Percentiles rank a stretch among this genome's conserved stretches.
Evolutionary conservation across 2,113 vertebrate genomes (phyloP).

Genomic region (Glareola pratincola): DNA sequence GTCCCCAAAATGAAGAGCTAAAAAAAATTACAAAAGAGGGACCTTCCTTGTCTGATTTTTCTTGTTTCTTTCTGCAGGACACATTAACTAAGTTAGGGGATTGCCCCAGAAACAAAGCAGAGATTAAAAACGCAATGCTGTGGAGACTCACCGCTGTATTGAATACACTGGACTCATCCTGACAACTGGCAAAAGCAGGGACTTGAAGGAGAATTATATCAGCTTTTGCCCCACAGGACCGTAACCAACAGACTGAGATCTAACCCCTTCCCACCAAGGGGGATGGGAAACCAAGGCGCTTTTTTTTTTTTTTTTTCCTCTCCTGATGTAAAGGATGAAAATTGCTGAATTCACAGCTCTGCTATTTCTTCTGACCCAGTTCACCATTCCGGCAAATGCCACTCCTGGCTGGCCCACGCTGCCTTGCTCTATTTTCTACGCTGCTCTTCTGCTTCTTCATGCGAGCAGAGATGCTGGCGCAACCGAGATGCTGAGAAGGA

Average conservation of each 20-base stretch:
- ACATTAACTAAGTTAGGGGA: background rate
- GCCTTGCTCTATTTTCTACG: constrained; percentile 43
- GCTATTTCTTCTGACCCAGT: constrained; percentile 63
- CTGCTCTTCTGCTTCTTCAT: constrained; percentile 33
- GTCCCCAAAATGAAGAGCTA: background rate
- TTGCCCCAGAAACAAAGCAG: background rate
- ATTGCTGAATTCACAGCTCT: constrained; percentile 53
- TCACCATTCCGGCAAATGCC: background rate
- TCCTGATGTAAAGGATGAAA: background rate
- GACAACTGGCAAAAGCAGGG: background rate
- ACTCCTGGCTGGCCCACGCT: constrained; percentile 32
- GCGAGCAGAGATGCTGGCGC: background rate
- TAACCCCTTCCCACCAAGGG: background rate
- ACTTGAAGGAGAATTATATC: background rate
- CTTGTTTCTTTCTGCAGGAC: background rate
- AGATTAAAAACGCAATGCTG: background rate
- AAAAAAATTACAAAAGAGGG: background rate
- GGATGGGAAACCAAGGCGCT: background rate
- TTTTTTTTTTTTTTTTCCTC: accelerated
- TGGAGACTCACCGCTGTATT: background rate
- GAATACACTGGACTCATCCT: background rate
- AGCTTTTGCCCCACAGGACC: background rate
- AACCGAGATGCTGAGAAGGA: background rate
- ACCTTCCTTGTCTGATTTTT: background rate
- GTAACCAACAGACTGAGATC: background rate